Base-by-base conservation (phyloP, 2,888 invertebrate genomes). In the Leptinotarsa tumamoca region DNA sequence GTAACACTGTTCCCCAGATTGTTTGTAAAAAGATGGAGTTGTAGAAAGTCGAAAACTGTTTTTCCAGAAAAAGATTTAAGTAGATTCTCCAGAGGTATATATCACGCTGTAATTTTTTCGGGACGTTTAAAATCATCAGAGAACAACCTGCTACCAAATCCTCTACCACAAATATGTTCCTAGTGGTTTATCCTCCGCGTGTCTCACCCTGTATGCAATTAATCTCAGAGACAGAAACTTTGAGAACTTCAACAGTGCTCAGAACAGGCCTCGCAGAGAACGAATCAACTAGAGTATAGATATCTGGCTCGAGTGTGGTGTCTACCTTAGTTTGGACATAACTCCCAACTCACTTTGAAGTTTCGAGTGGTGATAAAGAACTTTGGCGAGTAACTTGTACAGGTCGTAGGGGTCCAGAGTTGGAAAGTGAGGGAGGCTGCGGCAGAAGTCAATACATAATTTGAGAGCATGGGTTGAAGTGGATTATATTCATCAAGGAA, bases 291-390 rank as follows among this genome's bases (percentile, higher is more conserved):
- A n/a, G 63, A 63, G 33, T 43, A 43, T 63, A 63, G 63, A 33
- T 63, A 27, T 63, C 33, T 17, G 63, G 63, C 33, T 17, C n/a
- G n/a, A 63, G 63, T 33, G 63, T n/a, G 33, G 33, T 63, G 63
- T 63, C 33, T 63, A 17, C 63, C 17, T 63, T 33, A 63, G 63
- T 63, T 63, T 33, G 63, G 63, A 63, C 63, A 63, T 63, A 63
- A 63, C 43, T 63, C n/a, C 18, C 63, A 33, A 63, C 33, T 63
- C 63, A n/a, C 63, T 43, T 43, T 63, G 63, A 43, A 63, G 63
- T 63, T 63, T 63, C 43, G 43, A 63, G 63, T 63, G 63, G 63
- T 33, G 63, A 63, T 63, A 63, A 18, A 63, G 63, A 33, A 63
- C 14, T 61, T 61, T 27, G 15, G 21, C 17, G 61, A 21, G 17